Conservation (phyloP, 2,888 invertebrate species). For the Caenorhabditis doughertyi region DNA sequence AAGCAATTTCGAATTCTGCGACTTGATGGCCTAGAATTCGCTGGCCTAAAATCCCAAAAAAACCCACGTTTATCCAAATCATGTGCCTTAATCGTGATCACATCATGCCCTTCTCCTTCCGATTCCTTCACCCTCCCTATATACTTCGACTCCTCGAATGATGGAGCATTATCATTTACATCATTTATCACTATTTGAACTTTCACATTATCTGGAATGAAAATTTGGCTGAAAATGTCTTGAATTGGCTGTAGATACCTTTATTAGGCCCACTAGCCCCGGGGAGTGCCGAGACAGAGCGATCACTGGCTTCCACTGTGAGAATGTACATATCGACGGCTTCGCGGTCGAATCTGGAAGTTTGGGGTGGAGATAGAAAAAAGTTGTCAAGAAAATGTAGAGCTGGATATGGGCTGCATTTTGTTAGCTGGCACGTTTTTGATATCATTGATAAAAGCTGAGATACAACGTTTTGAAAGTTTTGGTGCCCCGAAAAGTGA, state of each 20-base stretch:
- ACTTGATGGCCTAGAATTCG: slow-evolving; percentile 1
- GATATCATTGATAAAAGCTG: too few relatives aligned
- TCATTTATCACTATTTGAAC: slow-evolving; percentile 98
- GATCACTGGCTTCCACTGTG: slow-evolving; percentile 96
- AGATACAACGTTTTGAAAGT: too few relatives aligned
- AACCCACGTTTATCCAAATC: slow-evolving; percentile 79
- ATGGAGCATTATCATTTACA: slow-evolving; percentile 98
- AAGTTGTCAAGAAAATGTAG: too few relatives aligned
- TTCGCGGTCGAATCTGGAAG: slow-evolving; percentile 92
- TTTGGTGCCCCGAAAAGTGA: too few relatives aligned
- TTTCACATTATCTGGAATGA: slow-evolving; percentile 87
- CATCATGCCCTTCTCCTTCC: slow-evolving; percentile 69
- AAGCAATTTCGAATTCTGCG: too few relatives aligned
- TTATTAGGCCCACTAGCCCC: slow-evolving; percentile 80
- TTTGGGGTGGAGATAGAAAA: slow-evolving; percentile 80
- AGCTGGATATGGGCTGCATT: too few relatives aligned
- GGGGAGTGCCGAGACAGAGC: slow-evolving; percentile 91
- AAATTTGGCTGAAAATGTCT: too few relatives aligned
- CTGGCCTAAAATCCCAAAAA: background rate
- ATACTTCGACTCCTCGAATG: slow-evolving; percentile 87
- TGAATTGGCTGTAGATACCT: slow-evolving; percentile 64
- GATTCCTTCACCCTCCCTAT: slow-evolving; percentile 71
- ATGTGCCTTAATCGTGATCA: slow-evolving; percentile 76
- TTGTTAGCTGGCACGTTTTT: too few relatives aligned
- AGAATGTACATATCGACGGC: slow-evolving; percentile 96